Percentiles rank a stretch among this genome's conserved stretches.
phyloP scores from a whole-genome alignment of 1,140 invertebrate genomes.

The Dolichoris vasculosae region DNA sequence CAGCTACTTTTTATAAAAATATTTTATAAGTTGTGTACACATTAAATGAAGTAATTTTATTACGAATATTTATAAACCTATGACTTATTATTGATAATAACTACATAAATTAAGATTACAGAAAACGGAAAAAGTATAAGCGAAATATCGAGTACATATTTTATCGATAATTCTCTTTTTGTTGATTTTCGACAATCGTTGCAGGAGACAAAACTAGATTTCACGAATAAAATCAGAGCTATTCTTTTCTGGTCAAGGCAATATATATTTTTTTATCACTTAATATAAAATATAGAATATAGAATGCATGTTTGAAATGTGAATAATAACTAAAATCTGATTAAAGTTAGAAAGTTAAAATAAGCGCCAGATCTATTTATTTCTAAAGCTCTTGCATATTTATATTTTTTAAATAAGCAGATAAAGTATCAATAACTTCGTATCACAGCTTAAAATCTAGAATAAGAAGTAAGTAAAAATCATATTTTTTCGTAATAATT shows the following conservation, averaged over 20 bases:
- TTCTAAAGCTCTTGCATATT: background rate
- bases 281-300: too few species aligned
- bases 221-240: background rate
- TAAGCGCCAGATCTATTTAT: constrained; percentile 21
- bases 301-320: too few species aligned
- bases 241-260: background rate
- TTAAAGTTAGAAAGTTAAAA: background rate
- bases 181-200: background rate
- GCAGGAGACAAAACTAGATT: background rate
- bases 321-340: too few species aligned
- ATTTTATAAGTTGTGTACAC: background rate
- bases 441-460: too few species aligned
- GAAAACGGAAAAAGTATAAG: background rate
- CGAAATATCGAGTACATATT: background rate
- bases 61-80: background rate
- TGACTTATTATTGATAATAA: background rate
- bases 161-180: background rate
- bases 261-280: background rate
- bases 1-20: too few species aligned
- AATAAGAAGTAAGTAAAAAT: too few species aligned
- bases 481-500: too few species aligned
- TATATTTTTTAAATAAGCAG: too few species aligned
- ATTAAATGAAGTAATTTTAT: background rate
- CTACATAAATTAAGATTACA: background rate
- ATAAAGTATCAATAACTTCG: too few species aligned